Conservation (phyloP, 2,113 vertebrate genomes). For the Etia nguti region DNA sequence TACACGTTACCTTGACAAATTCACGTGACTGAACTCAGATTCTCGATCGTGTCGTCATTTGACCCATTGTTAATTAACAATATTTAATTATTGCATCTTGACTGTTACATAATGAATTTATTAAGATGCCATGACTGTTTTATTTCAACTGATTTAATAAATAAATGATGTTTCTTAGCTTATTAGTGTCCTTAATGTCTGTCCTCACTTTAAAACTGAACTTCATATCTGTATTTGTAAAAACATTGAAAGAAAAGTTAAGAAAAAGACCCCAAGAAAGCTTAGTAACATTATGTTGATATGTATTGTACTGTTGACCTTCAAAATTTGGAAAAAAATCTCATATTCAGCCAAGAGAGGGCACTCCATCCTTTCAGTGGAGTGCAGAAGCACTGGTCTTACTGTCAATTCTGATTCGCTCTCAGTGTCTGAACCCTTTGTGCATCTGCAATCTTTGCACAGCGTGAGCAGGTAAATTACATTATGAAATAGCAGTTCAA, state of each 20-base stretch:
- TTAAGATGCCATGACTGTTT: background rate
- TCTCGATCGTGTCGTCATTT: background rate
- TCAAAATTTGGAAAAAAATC: background rate
- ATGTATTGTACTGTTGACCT: background rate
- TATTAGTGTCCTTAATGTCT: background rate
- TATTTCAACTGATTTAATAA: background rate
- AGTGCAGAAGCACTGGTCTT: background rate
- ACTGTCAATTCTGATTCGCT: background rate
- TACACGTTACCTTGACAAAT: background rate
- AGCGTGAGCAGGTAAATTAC: background rate
- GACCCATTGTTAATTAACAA: background rate
- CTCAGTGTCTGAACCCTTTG: background rate
- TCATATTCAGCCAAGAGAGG: background rate
- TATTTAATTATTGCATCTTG: background rate
- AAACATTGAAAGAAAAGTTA: background rate
- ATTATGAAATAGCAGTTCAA: constrained; percentile 9
- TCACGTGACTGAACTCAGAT: background rate
- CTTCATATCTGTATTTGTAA: background rate
- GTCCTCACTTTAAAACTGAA: background rate
- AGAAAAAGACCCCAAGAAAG: background rate
- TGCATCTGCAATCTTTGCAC: background rate
- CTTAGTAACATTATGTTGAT: background rate
- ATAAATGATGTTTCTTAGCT: background rate
- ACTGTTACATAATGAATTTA: background rate
- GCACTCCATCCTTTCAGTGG: background rate